Evolutionary conservation across 2,113 vertebrate genomes (phyloP), one percentile per base, ranked within the genome.

Genomic region (Hippocampus abdominalis): DNA sequence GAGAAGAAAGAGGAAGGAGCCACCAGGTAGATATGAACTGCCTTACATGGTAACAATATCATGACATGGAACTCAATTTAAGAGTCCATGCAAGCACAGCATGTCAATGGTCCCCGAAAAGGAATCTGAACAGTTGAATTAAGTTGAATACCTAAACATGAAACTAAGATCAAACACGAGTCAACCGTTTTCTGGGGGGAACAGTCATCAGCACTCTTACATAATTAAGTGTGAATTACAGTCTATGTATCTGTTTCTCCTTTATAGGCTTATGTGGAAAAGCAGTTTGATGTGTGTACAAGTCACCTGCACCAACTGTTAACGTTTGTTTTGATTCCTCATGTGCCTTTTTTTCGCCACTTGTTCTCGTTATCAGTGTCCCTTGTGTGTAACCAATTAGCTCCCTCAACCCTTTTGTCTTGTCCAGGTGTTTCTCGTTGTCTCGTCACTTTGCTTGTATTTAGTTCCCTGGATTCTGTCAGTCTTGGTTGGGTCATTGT

Each of bases 11-110:
- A 78, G 56, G 57, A 81, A 85, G 78, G 74, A 75, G 80, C 78
- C 89, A 68, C 79, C 79, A 40, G 82, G 87, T 88, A 89, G 87
- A 81, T 62, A 81, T 68, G 42, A 75, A 85, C 71, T 78, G 70
- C 81, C 67, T 70, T 48, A 40, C 61, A 75, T 68, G 61, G 73
- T 66, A 77, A 39, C 60, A 40, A 65, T 15, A 74, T 72, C 62
- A 71, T 69, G 56, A 74, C 69, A 76, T 23, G 40, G 21, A 65
- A 76, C 53, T 13, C 42, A 61, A 71, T 69, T 56, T 25, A 39
- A 66, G 48, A 80, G 62, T 77, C 75, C 59, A 67, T 64, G 39
- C 21, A 75, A 73, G 75, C 69, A 79, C 74, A 74, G 57, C 7
- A 36, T 69, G 53, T 65, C 69, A 54, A 15, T 51, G 73, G 70